Percentiles rank a stretch among this genome's conserved stretches.
Conservation (phyloP, 2,888 invertebrate genomes). For the Sussaba pulchella region DNA sequence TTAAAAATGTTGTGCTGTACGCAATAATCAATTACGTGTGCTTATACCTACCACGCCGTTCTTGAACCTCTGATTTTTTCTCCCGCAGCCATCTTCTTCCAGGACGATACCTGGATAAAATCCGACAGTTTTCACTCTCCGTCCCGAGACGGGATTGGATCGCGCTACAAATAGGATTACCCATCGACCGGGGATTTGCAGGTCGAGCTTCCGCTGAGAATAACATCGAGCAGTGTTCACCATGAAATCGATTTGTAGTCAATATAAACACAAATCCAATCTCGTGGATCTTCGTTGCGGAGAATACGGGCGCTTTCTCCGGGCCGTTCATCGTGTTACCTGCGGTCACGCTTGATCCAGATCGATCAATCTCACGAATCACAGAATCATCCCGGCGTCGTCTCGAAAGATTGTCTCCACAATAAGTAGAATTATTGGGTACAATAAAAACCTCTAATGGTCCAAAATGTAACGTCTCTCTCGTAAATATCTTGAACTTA, state of each 20-base stretch:
- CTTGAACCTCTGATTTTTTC: too few relatives aligned
- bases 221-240: constrained; percentile 17
- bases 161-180: neutral
- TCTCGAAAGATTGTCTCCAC: neutral
- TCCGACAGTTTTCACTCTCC: constrained; percentile 1
- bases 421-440: neutral
- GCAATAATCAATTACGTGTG: too few relatives aligned
- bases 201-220: neutral
- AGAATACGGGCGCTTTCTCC: too few relatives aligned
- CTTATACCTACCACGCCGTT: too few relatives aligned
- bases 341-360: constrained; percentile 31
- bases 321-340: too few relatives aligned
- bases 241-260: constrained; percentile 41
- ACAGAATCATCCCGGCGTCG: neutral
- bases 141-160: constrained; percentile 8
- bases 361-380: constrained; percentile 22
- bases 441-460: too few relatives aligned
- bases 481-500: too few relatives aligned
- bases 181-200: neutral
- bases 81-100: neutral
- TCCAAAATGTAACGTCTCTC: too few relatives aligned
- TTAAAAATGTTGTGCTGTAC: too few relatives aligned
- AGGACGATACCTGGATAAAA: neutral
- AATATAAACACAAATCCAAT: constrained; percentile 25
- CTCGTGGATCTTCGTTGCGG: constrained; percentile 7